Conservation (phyloP, 2,113 vertebrate species). For the Narcine bancroftii region DNA sequence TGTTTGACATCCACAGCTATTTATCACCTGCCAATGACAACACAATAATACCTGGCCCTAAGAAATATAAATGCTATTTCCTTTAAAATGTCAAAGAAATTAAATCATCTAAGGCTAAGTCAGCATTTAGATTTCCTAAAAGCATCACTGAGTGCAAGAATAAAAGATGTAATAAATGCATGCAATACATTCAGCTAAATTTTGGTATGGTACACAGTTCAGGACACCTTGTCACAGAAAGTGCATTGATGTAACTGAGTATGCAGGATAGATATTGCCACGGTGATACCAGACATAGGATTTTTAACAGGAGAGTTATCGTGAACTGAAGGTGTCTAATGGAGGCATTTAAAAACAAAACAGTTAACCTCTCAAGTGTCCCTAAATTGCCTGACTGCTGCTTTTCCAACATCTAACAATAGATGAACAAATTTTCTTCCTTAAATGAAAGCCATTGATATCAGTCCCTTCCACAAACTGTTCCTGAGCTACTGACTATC, state of each 20-base stretch:
- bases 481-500: too few species aligned
- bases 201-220: not conserved
- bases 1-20: not conserved
- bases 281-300: not conserved
- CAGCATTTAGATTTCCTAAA: not conserved
- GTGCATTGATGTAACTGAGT: not conserved
- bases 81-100: not conserved
- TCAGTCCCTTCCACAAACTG: too few species aligned
- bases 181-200: not conserved
- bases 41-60: not conserved
- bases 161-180: not conserved
- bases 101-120: not conserved
- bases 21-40: not conserved
- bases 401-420: too few species aligned
- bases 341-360: not conserved
- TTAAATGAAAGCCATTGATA: too few species aligned
- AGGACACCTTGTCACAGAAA: not conserved
- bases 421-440: too few species aligned
- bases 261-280: not conserved
- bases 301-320: not conserved
- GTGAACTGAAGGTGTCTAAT: not conserved
- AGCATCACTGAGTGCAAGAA: not conserved
- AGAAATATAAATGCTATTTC: not conserved
- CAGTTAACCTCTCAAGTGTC: not conserved
- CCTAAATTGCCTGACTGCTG: too few species aligned